Evolutionary conservation across 2,797 vertebrate species (phyloP).

Genomic region (Hemitrygon akajei): DNA sequence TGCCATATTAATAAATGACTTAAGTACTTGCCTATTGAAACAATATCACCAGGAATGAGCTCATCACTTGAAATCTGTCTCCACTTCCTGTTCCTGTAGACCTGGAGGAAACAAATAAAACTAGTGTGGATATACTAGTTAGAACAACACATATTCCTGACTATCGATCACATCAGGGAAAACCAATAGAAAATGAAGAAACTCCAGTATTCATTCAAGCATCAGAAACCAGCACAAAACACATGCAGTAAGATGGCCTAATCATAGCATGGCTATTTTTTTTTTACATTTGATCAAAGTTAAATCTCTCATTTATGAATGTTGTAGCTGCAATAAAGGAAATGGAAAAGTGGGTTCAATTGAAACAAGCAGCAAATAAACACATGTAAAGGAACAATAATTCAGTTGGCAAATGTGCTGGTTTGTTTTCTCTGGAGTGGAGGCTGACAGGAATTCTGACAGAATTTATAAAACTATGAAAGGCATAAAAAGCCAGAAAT

Average conservation of each 20-base stretch:
- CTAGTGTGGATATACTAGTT: background rate
- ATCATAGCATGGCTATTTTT: too few relatives aligned
- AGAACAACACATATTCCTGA: background rate
- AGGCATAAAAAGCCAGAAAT: too few relatives aligned
- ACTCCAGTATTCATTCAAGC: too few relatives aligned
- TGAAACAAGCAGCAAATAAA: background rate
- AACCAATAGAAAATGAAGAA: too few relatives aligned
- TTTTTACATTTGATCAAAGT: background rate
- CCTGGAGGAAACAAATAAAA: constrained; percentile 54
- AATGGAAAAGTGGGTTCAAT: background rate
- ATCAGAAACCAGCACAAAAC: too few relatives aligned
- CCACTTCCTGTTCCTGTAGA: constrained; percentile 94
- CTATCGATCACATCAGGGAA: background rate
- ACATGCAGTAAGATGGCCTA: too few relatives aligned
- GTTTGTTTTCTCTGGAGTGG: too few relatives aligned
- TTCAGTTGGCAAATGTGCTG: background rate
- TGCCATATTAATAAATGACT: too few relatives aligned
- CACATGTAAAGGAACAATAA: background rate
- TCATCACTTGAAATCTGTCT: constrained; percentile 87
- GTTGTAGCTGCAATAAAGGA: background rate
- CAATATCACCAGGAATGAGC: constrained; percentile 82
- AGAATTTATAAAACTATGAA: too few relatives aligned
- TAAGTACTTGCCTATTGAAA: constrained; percentile 75
- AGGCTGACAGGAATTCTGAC: too few relatives aligned
- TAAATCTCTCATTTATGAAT: background rate